These are phyloP conservation scores for Perizoma affinitatum DNA, from an alignment of 2,888 invertebrate genomes.

Conservation along the genomic window DNA sequence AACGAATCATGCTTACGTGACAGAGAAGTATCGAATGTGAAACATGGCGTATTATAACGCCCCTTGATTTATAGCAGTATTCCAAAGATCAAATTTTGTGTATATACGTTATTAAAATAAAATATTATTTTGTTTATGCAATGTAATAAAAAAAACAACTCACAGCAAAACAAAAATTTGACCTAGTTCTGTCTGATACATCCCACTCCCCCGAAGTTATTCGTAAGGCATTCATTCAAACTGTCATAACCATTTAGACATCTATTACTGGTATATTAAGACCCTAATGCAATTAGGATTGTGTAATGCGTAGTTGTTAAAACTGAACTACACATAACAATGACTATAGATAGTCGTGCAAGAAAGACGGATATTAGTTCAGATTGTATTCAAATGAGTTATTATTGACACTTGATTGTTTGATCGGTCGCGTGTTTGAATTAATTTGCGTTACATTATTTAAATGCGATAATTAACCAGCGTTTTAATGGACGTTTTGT, in stretches of 20 bases:
- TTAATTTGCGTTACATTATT: conserved; percentile 72
- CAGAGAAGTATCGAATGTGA: conserved; percentile 73
- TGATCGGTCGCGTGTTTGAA: conserved; percentile 67
- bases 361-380: conserved; percentile 27
- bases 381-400: conserved; percentile 72
- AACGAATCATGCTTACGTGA: conserved; percentile 62
- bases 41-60: conserved; percentile 85
- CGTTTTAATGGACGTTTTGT: conserved; percentile 60
- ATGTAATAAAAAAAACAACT: neutral
- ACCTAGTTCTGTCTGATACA: conserved; percentile 17
- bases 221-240: conserved; percentile 53
- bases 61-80: conserved; percentile 83
- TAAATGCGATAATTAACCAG: conserved; percentile 67
- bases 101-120: conserved; percentile 52
- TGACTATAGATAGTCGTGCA: conserved; percentile 13
- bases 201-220: conserved; percentile 38
- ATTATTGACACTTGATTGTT: conserved; percentile 62
- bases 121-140: neutral
- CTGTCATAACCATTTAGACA: conserved; percentile 53
- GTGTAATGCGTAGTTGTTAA: conserved; percentile 37
- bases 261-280: conserved; percentile 44
- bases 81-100: conserved; percentile 82
- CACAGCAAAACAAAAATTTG: conserved; percentile 13
- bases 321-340: conserved; percentile 28
- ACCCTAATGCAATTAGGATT: conserved; percentile 44